Conservation (phyloP, 1,140 invertebrate genomes). For the Homarus americanus region DNA sequence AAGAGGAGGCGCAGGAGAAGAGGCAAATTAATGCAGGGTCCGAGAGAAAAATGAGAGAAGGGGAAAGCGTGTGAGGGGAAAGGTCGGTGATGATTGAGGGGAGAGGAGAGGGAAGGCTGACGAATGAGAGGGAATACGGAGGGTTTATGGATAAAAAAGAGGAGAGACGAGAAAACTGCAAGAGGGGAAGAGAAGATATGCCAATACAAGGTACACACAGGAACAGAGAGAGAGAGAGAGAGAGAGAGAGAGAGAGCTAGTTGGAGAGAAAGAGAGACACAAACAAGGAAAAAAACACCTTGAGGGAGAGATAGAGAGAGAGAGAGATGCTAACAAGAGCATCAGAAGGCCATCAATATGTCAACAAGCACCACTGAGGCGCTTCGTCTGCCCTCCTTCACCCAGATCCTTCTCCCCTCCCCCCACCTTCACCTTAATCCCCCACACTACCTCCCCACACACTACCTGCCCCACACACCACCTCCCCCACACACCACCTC, state of each 20-base stretch:
- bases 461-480: too few species aligned
- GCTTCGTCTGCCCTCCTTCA: too few species aligned
- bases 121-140: conserved; percentile 10
- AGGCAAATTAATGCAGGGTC: neutral
- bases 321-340: neutral
- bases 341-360: too few species aligned
- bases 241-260: conserved; percentile 52
- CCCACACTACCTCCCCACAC: too few species aligned
- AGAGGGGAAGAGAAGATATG: conserved; percentile 10
- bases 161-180: neutral
- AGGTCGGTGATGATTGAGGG: conserved; percentile 19
- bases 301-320: too few species aligned
- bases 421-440: neutral
- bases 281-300: neutral
- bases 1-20: neutral
- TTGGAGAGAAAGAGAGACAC: conserved; percentile 23
- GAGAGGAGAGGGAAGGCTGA: conserved; percentile 8
- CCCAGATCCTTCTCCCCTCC: too few species aligned
- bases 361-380: too few species aligned
- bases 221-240: conserved; percentile 34
- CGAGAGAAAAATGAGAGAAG: neutral
- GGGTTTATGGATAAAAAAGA: neutral
- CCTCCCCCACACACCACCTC: too few species aligned
- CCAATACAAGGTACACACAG: neutral
- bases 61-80: conserved; percentile 21